Conservation (phyloP, 30 jellyfish, hydroid and myxozoan species). For the Cassiopea andromeda region DNA sequence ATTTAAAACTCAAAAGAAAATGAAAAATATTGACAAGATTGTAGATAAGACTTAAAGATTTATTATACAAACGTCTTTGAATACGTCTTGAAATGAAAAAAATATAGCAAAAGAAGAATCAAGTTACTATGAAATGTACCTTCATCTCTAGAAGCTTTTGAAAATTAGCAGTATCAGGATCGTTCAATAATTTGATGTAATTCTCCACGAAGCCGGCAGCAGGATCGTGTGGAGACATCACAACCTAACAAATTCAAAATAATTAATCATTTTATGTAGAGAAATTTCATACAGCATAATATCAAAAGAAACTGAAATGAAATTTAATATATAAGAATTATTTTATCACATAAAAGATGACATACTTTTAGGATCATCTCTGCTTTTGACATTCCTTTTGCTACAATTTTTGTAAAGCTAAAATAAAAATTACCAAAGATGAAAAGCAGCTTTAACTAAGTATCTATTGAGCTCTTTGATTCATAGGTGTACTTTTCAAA, state of each 20-base stretch:
- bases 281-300: no score
- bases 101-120: no score
- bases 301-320: no score
- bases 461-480: no score
- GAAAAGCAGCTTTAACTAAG: background rate
- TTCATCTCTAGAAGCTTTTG: slow-evolving; percentile 98
- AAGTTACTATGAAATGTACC: slow-evolving; percentile 44
- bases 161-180: slow-evolving; percentile 86
- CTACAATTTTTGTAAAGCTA: slow-evolving; percentile 93
- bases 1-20: no score
- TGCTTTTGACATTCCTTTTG: slow-evolving; percentile 98
- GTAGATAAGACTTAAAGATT: no score
- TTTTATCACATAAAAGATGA: background rate
- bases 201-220: slow-evolving; percentile 95
- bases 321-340: no score
- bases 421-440: background rate
- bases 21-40: no score
- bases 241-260: slow-evolving; percentile 67
- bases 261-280: no score
- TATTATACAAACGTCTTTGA: no score
- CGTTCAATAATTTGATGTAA: slow-evolving; percentile 88
- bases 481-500: no score
- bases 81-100: no score
- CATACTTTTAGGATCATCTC: slow-evolving; percentile 95
- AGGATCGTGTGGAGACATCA: slow-evolving; percentile 98